Evolutionary conservation across 2,113 vertebrate genomes (phyloP), one percentile per base, ranked within the genome.

Genomic region (Zosterops pallidus): DNA sequence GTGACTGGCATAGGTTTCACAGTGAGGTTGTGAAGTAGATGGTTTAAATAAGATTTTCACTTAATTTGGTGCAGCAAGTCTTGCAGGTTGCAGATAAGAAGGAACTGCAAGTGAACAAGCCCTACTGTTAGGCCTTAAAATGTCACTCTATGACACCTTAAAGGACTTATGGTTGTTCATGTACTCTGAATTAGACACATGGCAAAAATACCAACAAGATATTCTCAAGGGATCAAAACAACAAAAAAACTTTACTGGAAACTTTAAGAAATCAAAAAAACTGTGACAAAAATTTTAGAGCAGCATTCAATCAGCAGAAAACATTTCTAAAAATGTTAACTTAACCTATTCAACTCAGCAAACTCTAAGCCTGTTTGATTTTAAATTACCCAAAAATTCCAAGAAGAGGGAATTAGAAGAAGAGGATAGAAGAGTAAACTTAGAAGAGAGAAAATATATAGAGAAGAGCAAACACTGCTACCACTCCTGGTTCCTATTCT

Each of bases 131-230:
- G 44, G 35, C 11, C 42, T 52, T 25, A 42, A 57, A 59, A n/a
- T 0, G 1, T 49, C 24, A 67, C 52, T 65, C 2, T 0, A 25
- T 2, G 2, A 59, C 52, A 50, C 10, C 42, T 50, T 11, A 57
- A 42, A 35, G 25, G 44, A 11, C 9, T 57, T 49, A 35, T 7
- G 5, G 50, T 49, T 35, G 31, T 31, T 44, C 46, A 26, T 6
- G 31, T 42, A 52, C 31, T 59, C 53, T 37, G 53, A 42, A 5
- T 42, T 37, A 68, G 9, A 35, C 14, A 31, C 8, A 12, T 24
- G 17, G 25, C 9, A 31, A 17, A 59, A 76, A 44, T 11, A 37
- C 9, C 11, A 25, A 76, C 0, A 3, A 50, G 37, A 44, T 68
- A 41, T 14, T 50, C 71, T 35, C 11, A 76, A 42, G 21, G 25